These are phyloP conservation scores for Aphaenogaster floridana DNA, from an alignment of 1,140 invertebrate species.

Conservation along the genomic window DNA sequence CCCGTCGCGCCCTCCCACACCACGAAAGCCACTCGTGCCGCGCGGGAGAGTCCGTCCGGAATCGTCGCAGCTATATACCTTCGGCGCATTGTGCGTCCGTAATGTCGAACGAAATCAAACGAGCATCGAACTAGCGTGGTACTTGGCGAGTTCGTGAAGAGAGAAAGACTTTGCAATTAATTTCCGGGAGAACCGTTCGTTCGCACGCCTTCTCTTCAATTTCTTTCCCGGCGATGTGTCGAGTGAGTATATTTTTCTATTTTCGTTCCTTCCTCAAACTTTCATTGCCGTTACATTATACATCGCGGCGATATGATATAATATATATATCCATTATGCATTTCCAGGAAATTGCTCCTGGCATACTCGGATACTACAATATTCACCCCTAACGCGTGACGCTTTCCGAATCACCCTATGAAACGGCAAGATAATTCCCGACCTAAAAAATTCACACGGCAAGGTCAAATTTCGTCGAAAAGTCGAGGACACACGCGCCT, in stretches of 20 bases:
- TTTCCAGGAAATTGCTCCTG: not conserved
- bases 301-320: not conserved
- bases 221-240: too few relatives aligned
- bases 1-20: not conserved
- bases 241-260: not conserved
- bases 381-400: not conserved
- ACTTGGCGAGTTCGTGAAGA: not conserved
- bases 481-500: not conserved
- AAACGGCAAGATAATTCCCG: slow-evolving; percentile 9
- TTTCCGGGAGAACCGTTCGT: not conserved
- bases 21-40: slow-evolving; percentile 25
- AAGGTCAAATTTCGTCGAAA: slow-evolving; percentile 24
- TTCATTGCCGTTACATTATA: not conserved
- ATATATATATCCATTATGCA: slow-evolving; percentile 22
- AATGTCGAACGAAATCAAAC: slow-evolving; percentile 38
- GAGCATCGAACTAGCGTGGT: not conserved
- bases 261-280: not conserved
- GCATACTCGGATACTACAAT: not conserved
- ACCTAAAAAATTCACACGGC: slow-evolving; percentile 26
- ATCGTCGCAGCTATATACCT: slow-evolving; percentile 9
- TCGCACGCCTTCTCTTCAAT: not conserved
- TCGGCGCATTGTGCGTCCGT: not conserved
- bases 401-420: not conserved
- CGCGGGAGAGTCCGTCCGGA: not conserved
- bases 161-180: not conserved